Percentiles rank a stretch among this genome's conserved stretches.
phyloP scores from a whole-genome alignment of 2,113 vertebrate genomes.

The Nerophis lumbriciformis region DNA sequence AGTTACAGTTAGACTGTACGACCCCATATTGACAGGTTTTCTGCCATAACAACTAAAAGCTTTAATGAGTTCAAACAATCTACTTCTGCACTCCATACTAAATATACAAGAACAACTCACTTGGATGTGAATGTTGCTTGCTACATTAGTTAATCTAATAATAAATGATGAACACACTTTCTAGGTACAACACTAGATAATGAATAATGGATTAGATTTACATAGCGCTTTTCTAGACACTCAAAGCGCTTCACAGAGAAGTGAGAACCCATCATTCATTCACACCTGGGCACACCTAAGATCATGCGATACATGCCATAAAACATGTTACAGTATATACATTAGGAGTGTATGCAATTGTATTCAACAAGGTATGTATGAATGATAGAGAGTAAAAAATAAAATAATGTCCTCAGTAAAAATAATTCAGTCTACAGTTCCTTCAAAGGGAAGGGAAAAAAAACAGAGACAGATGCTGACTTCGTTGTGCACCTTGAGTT shows the following conservation, averaged over 20 bases:
- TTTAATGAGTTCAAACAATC: too few species aligned
- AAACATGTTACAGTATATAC: slow-evolving; percentile 32
- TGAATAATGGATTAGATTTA: too few species aligned
- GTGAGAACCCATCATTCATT: too few species aligned
- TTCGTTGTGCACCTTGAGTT: slow-evolving; percentile 1
- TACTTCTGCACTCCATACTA: too few species aligned
- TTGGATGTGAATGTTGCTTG: slow-evolving; percentile 23
- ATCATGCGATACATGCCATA: slow-evolving; percentile 57
- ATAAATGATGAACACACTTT: slow-evolving; percentile 23
- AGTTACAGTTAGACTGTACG: slow-evolving; percentile 42
- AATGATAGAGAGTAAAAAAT: background rate
- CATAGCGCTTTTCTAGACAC: too few species aligned
- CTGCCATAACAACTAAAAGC: background rate
- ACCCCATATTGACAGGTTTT: slow-evolving; percentile 35
- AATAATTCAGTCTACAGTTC: slow-evolving; percentile 16
- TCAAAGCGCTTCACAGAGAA: too few species aligned
- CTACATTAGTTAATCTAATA: slow-evolving; percentile 7
- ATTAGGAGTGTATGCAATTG: slow-evolving; percentile 17
- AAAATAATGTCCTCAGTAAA: slow-evolving; percentile 3
- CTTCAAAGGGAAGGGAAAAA: slow-evolving; percentile 1
- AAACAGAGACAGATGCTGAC: background rate
- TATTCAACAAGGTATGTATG: background rate
- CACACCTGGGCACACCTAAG: slow-evolving; percentile 37
- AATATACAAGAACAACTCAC: background rate
- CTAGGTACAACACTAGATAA: too few species aligned